phyloP scores from a whole-genome alignment of 2,888 invertebrate species.

The Clostera curtula region DNA sequence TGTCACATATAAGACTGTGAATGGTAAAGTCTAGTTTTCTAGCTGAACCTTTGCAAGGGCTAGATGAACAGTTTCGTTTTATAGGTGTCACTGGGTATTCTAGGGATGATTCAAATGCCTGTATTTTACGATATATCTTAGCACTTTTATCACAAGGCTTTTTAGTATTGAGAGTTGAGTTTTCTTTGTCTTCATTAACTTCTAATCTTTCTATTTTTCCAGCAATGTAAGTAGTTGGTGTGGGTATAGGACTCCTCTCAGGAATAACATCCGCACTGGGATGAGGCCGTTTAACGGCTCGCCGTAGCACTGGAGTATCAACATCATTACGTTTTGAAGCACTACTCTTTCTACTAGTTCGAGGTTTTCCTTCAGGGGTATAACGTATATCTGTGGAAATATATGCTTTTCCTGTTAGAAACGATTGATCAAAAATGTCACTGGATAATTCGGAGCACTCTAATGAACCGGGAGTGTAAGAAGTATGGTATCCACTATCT shows the following conservation, averaged over 20 bases:
- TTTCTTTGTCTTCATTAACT: conserved; percentile 48
- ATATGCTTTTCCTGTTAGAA: conserved; percentile 29
- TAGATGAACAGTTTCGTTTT: conserved; percentile 50
- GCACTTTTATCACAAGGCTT: conserved; percentile 16
- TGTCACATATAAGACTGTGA: conserved; percentile 55
- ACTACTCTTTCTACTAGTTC: conserved; percentile 21
- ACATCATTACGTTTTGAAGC: conserved; percentile 22
- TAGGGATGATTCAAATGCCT: conserved; percentile 27
- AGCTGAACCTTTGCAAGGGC: conserved; percentile 44
- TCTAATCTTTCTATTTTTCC: conserved; percentile 53
- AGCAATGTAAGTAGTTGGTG: conserved; percentile 59
- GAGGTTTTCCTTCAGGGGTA: conserved; percentile 32
- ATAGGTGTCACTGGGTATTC: conserved; percentile 59
- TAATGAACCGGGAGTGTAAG: conserved; percentile 54
- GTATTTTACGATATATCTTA: conserved; percentile 18
- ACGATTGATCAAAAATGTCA: conserved; percentile 38
- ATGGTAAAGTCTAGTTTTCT: conserved; percentile 52
- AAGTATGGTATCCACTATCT: conserved; percentile 66
- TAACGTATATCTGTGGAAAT: conserved; percentile 28
- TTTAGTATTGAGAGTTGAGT: conserved; percentile 18
- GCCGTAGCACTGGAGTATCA: conserved; percentile 40
- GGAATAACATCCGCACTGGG: conserved; percentile 34
- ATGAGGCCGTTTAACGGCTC: conserved; percentile 47
- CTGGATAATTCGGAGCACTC: conserved; percentile 46
- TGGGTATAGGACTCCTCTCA: conserved; percentile 32